Base-by-base conservation (phyloP, 2,113 vertebrate genomes). In the Gambusia holbrooki region DNA sequence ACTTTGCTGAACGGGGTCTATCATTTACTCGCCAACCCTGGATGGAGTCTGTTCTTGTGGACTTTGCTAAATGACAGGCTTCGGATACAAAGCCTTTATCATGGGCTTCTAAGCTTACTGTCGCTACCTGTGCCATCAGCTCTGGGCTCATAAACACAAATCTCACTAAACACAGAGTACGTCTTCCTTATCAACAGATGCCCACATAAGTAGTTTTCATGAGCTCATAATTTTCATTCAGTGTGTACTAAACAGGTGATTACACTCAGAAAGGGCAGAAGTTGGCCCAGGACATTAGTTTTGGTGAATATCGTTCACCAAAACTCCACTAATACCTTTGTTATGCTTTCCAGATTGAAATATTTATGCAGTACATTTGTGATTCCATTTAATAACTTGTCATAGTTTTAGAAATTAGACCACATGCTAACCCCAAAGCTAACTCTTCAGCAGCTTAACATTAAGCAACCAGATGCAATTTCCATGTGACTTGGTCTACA, bases 61-160 rank as follows among this genome's bases (percentile, higher is more conserved):
- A 32, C 30, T 63, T 63, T 63, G 62, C 62, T 32, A 63, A 63
- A 63, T 64, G 30, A 64, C 30, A 19, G 62, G 62, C 27, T 19
- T 33, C 3, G 28, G 62, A 32, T 15, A 17, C 5, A 19, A 7
- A 48, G 45, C 45, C 61, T 62, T 30, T 29, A 62, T 30, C 61
- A 15, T 62, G 29, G 29, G 28, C 61, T 48, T 19, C 45, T 19
- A 48, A 48, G 15, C 28, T 12, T 2, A 27, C n/a, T 17, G 5
- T 11, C 30, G 28, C 28, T 64, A 25, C 29, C 62, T 19, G 62
- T 64, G 15, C 6, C 62, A 63, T 15, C 62, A 63, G 62, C 62
- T 17, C 1, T 7, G 28, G 14, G 14, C 15, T 64, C 62, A 33
- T 33, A 30, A 64, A 30, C 62, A 64, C 29, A 19, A 33, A 33